Percentiles rank a stretch among this genome's conserved stretches.
Evolutionary conservation across 2,113 vertebrate species (phyloP).

Genomic region (Amphiprion percula): DNA sequence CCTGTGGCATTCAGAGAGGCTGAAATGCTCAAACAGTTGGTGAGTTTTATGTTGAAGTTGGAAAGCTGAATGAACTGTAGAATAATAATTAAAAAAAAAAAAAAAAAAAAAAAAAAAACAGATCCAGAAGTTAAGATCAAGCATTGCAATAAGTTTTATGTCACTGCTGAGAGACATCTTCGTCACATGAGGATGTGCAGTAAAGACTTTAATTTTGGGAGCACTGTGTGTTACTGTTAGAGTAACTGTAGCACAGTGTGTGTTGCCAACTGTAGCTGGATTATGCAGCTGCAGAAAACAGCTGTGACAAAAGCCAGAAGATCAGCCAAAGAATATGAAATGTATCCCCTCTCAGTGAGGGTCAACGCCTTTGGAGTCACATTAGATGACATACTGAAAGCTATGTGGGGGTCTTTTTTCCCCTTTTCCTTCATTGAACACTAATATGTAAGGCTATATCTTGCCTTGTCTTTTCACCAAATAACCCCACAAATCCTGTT

Average conservation of each 20-base stretch:
- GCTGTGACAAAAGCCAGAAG: slow-evolving; percentile 27
- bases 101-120: no score
- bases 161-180: not conserved
- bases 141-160: not conserved
- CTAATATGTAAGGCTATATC: not conserved
- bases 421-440: not conserved
- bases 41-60: not conserved
- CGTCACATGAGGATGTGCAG: not conserved
- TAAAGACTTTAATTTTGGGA: not conserved
- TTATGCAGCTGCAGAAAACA: slow-evolving; percentile 58
- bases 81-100: no score
- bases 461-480: not conserved
- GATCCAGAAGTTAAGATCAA: not conserved
- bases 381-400: not conserved
- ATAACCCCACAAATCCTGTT: not conserved
- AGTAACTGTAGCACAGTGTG: not conserved
- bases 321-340: slow-evolving; percentile 40
- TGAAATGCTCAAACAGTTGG: no score
- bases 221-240: not conserved
- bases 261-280: slow-evolving; percentile 30
- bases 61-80: not conserved
- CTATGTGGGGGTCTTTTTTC: not conserved
- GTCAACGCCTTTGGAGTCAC: slow-evolving; percentile 21
- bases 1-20: not conserved
- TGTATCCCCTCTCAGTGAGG: slow-evolving; percentile 23